These are phyloP conservation scores for Dermatophagoides farinae DNA, from an alignment of 1,140 invertebrate species.

Conservation along the genomic window DNA sequence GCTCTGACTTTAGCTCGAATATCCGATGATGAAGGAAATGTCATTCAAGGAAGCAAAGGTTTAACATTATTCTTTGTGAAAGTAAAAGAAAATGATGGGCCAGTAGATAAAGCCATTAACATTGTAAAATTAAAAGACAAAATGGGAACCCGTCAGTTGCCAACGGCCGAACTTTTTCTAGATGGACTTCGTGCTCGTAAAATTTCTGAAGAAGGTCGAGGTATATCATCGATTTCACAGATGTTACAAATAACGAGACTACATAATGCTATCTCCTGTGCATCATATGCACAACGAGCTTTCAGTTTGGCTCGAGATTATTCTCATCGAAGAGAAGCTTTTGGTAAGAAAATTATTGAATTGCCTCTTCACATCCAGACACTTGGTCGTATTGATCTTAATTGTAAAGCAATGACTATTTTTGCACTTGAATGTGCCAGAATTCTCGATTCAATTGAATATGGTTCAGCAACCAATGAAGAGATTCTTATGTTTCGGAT, in stretches of 20 bases:
- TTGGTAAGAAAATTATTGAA: constrained; percentile 30
- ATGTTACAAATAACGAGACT: constrained; percentile 39
- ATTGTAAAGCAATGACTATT: constrained; percentile 20
- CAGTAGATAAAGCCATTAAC: constrained; percentile 18
- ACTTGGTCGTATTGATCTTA: constrained; percentile 33
- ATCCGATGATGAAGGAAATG: constrained; percentile 26
- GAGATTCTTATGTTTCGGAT: constrained; percentile 31
- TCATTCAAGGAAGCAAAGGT: constrained; percentile 28
- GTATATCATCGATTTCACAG: constrained; percentile 33
- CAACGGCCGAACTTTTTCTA: constrained; percentile 37
- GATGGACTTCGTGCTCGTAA: constrained; percentile 31
- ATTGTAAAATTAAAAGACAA: constrained; percentile 35
- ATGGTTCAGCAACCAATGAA: constrained; percentile 23
- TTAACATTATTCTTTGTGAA: constrained; percentile 35
- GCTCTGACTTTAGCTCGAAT: constrained; percentile 35
- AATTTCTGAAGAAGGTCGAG: constrained; percentile 33
- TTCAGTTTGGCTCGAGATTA: constrained; percentile 34
- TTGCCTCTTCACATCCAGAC: constrained; percentile 35
- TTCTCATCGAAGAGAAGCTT: constrained; percentile 29
- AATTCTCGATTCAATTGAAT: constrained; percentile 27
- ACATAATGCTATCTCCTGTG: constrained; percentile 33
- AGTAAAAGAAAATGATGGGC: constrained; percentile 23
- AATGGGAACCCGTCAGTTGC: constrained; percentile 37
- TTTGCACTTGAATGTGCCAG: constrained; percentile 12
- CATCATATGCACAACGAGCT: constrained; percentile 30